Percentiles rank a stretch among this genome's conserved stretches.
Evolutionary conservation across 2,113 vertebrate species (phyloP).

Genomic region (Triplophysa siluroides): DNA sequence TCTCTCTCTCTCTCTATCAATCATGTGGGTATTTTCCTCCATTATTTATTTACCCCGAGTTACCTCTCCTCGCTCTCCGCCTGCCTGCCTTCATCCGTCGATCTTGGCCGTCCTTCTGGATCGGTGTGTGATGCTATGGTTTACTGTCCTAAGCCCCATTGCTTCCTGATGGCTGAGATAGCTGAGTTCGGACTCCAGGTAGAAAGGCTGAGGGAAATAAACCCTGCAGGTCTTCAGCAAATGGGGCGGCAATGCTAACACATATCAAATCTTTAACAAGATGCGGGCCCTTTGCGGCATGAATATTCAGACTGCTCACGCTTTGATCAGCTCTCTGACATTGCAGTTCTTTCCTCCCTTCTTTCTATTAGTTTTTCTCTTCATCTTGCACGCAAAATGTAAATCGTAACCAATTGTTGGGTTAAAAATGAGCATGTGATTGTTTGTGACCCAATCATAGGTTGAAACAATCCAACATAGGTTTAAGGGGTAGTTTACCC

Average conservation of each 20-base stretch:
- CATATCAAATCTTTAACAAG: constrained; percentile 37
- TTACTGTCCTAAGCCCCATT: constrained; percentile 20
- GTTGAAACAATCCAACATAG: too few species aligned
- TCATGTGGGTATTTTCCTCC: constrained; percentile 33
- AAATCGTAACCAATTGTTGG: too few species aligned
- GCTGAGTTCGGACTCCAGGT: background rate
- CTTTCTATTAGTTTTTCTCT: background rate
- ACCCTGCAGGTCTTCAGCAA: constrained; percentile 13
- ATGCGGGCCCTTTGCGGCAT: constrained; percentile 35
- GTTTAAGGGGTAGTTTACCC: too few species aligned
- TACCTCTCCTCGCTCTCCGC: constrained; percentile 7
- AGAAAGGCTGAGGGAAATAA: background rate
- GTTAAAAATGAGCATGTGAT: too few species aligned
- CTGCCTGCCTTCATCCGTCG: constrained; percentile 8
- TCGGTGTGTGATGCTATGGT: constrained; percentile 3
- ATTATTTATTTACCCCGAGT: constrained; percentile 24
- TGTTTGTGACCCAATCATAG: too few species aligned
- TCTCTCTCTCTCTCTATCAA: constrained; percentile 26
- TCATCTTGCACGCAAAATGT: background rate
- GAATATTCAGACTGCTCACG: constrained; percentile 46
- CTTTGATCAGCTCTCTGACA: constrained; percentile 54
- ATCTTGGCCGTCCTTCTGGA: constrained; percentile 3
- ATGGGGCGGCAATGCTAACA: constrained; percentile 11
- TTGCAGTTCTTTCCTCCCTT: constrained; percentile 10
- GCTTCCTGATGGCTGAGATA: constrained; percentile 7